Conservation (phyloP, 2,888 invertebrate genomes). For the Polia nebulosa region DNA sequence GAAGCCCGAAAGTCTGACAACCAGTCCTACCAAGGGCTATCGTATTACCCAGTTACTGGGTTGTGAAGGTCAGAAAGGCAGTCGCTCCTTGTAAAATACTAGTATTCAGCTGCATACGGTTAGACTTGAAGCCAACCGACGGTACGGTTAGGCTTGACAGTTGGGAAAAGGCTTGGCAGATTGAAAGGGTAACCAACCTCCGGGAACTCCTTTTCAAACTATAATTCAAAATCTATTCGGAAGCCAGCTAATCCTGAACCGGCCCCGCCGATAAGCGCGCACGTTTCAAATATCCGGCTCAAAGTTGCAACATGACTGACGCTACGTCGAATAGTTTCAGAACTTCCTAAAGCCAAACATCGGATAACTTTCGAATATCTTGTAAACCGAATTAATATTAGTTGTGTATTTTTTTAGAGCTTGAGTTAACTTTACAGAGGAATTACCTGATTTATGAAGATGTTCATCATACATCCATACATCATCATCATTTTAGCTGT, state of each 20-base stretch:
- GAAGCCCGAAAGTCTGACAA: too few relatives aligned
- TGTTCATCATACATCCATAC: too few relatives aligned
- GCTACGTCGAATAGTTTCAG: conserved; percentile 22
- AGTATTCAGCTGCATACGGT: too few relatives aligned
- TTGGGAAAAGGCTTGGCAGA: too few relatives aligned
- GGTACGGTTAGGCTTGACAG: too few relatives aligned
- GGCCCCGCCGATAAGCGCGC: neutral
- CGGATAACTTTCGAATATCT: neutral
- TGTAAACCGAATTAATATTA: conserved; percentile 14
- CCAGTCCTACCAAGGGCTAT: too few relatives aligned
- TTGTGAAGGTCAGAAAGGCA: too few relatives aligned
- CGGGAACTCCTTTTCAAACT: neutral
- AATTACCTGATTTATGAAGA: neutral
- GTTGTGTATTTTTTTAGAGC: neutral
- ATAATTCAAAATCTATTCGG: neutral
- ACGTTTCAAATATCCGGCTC: conserved; percentile 36
- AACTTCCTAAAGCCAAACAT: conserved; percentile 23
- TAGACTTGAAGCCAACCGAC: too few relatives aligned
- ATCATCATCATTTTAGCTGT: too few relatives aligned
- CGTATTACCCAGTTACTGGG: too few relatives aligned
- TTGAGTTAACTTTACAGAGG: neutral
- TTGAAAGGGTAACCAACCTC: too few relatives aligned
- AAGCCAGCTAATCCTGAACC: neutral
- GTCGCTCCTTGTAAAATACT: too few relatives aligned
- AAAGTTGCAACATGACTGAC: conserved; percentile 8